Conservation (phyloP, 2,888 invertebrate species). For the Odontothrips loti region DNA sequence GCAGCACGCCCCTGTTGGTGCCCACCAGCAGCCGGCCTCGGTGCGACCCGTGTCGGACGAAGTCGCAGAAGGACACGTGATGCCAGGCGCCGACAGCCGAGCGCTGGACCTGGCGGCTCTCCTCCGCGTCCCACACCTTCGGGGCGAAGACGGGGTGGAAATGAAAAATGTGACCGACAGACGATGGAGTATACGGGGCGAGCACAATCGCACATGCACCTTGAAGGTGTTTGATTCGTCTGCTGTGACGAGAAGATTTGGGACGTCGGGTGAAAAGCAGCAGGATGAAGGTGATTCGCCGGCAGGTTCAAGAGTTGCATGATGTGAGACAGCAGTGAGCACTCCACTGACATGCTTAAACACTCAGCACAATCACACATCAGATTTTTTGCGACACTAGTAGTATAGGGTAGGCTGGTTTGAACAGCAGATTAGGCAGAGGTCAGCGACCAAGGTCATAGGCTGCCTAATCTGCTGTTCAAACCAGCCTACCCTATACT, state of each 20-base stretch:
- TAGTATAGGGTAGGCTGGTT: too few relatives aligned
- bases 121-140: neutral
- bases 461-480: too few relatives aligned
- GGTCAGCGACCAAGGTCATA: too few relatives aligned
- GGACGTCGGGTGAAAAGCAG: neutral
- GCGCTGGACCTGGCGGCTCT: neutral
- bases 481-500: too few relatives aligned
- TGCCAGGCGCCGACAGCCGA: neutral
- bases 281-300: neutral
- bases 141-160: neutral
- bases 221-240: neutral
- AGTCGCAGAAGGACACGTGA: neutral
- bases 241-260: neutral
- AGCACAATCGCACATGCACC: neutral
- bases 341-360: neutral
- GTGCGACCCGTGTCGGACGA: neutral
- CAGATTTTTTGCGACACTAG: neutral
- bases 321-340: neutral
- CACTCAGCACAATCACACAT: neutral
- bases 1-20: neutral
- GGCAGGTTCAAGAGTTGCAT: neutral
- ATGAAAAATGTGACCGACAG: neutral
- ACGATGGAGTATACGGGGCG: too few relatives aligned
- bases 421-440: too few relatives aligned
- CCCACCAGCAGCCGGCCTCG: neutral